Evolutionary conservation across 2,888 invertebrate genomes (phyloP).

Genomic region (Lysandra coridon): DNA sequence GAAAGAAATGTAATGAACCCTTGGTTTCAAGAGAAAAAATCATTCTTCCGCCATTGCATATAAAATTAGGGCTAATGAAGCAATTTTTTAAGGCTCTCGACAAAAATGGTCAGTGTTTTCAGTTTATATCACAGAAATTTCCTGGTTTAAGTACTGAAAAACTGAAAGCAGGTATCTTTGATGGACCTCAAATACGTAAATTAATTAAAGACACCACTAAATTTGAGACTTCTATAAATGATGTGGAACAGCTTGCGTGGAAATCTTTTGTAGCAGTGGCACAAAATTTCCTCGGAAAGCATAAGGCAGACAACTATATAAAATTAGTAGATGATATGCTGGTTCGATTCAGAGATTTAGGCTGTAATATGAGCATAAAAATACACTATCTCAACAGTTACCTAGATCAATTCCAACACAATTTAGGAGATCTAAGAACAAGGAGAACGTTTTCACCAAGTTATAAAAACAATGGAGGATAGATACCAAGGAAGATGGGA

Average conservation of each 20-base stretch:
- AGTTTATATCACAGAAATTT: background rate
- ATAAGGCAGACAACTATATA: background rate
- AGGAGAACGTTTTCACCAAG: background rate
- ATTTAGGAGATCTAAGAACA: background rate
- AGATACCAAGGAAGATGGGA: background rate
- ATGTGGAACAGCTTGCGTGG: background rate
- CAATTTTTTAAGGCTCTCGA: too few relatives aligned
- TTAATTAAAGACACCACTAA: background rate
- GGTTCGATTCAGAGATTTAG: background rate
- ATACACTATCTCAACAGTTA: background rate
- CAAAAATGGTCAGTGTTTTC: too few relatives aligned
- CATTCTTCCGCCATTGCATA: too few relatives aligned
- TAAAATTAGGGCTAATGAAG: too few relatives aligned
- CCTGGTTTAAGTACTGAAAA: background rate
- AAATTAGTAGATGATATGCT: background rate
- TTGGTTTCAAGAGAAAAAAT: too few relatives aligned
- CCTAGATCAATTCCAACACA: background rate
- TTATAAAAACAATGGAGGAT: background rate
- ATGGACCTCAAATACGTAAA: background rate
- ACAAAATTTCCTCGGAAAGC: background rate
- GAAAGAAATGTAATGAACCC: too few relatives aligned
- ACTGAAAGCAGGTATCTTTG: background rate
- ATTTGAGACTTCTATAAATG: background rate
- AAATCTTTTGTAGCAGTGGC: background rate
- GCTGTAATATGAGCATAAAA: background rate